Percentiles rank a stretch among this genome's conserved stretches.
Evolutionary conservation across 2,113 vertebrate genomes (phyloP).

Genomic region (Damaliscus lunatus): DNA sequence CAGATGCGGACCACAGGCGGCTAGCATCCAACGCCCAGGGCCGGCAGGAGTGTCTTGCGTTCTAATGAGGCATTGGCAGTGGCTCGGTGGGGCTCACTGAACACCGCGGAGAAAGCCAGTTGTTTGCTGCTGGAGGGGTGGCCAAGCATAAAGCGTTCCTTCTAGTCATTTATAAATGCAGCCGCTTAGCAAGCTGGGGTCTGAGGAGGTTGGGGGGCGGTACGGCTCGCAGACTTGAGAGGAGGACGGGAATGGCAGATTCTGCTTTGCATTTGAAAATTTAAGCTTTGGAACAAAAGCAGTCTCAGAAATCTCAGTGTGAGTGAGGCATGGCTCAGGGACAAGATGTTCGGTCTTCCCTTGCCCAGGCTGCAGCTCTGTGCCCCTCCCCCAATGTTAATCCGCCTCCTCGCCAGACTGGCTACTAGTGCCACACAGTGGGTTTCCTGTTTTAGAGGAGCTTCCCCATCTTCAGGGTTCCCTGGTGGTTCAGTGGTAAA

Average conservation of each 20-base stretch:
- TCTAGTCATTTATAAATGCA: conserved; percentile 67
- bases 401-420: not conserved
- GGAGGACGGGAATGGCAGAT: not conserved
- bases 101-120: conserved; percentile 73
- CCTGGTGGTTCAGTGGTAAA: not conserved
- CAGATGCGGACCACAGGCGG: conserved; percentile 82
- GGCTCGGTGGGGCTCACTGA: conserved; percentile 69
- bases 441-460: not conserved
- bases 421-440: fast-evolving
- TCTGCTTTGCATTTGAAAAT: conserved; percentile 63
- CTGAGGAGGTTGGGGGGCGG: not conserved
- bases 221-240: not conserved
- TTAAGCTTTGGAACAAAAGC: conserved; percentile 29
- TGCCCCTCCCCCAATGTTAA: fast-evolving
- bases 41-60: conserved; percentile 76
- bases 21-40: conserved; percentile 74
- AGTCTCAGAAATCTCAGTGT: conserved; percentile 20
- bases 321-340: not conserved
- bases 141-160: conserved; percentile 75
- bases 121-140: conserved; percentile 72
- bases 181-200: conserved; percentile 45
- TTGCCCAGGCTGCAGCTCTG: not conserved
- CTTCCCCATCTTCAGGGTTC: not conserved
- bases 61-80: conserved; percentile 79
- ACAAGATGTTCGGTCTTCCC: fast-evolving